Evolutionary conservation across 2,113 vertebrate species (phyloP).

Genomic region (Cheilinus undulatus): DNA sequence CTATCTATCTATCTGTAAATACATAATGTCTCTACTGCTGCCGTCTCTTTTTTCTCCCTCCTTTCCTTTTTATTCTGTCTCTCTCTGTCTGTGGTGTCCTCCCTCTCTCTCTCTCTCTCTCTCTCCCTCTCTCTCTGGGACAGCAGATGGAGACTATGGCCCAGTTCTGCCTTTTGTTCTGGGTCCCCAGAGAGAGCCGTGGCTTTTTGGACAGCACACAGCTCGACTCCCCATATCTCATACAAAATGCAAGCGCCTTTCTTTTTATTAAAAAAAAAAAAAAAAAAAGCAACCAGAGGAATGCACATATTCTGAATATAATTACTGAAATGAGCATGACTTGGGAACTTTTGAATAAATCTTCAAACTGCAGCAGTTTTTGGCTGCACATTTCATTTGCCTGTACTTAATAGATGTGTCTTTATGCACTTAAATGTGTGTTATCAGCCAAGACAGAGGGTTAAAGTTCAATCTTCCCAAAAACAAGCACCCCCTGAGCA

Average conservation of each 20-base stretch:
- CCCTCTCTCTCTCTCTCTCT: slow-evolving; percentile 49
- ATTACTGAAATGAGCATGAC: slow-evolving; percentile 47
- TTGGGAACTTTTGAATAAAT: slow-evolving; percentile 3
- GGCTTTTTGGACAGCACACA: slow-evolving; percentile 81
- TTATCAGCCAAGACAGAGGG: no score
- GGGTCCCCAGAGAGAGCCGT: slow-evolving; percentile 91
- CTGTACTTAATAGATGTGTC: background rate
- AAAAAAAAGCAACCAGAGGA: slow-evolving; percentile 73
- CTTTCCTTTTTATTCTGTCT: slow-evolving; percentile 72
- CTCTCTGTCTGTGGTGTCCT: slow-evolving; percentile 53
- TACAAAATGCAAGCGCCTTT: slow-evolving; percentile 92
- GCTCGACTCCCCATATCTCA: slow-evolving; percentile 87
- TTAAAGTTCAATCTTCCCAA: background rate
- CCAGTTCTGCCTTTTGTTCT: slow-evolving; percentile 96
- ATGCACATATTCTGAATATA: slow-evolving; percentile 73
- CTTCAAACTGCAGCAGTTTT: background rate
- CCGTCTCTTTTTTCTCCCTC: slow-evolving; percentile 34
- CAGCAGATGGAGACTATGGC: slow-evolving; percentile 99
- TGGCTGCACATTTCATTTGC: background rate
- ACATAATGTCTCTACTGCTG: slow-evolving; percentile 26
- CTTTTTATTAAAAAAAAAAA: slow-evolving; percentile 85
- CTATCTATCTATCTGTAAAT: no score
- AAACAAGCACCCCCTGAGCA: background rate
- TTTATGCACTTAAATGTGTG: background rate
- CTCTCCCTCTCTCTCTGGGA: slow-evolving; percentile 83